Base-by-base conservation (phyloP, 2,888 invertebrate species). In the Calephelis perditalis region DNA sequence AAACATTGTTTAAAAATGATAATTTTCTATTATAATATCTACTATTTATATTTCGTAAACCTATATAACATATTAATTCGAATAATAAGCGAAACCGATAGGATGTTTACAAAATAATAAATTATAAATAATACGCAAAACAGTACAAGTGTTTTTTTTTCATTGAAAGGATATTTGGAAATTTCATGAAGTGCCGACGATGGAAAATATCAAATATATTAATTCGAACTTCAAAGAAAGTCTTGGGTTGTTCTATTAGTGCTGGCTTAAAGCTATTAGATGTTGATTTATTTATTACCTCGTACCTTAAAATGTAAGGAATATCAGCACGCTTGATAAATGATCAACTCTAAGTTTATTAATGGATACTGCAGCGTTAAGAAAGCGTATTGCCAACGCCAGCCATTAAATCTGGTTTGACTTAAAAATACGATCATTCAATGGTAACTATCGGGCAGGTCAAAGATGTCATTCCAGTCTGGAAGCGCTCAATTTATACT, bases 351-450 rank as follows among this genome's bases (percentile, higher is more conserved):
- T 52, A 52, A 52, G 35, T 52, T 36, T 52, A 52, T 52, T 52
- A 52, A 52, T 52, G 52, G 52, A 52, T 52, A 52, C 52, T 11
- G 26, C 52, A 52, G 11, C 52, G 52, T 35, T 52, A 52, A 52
- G 52, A 52, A 49, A 52, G 52, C 35, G 52, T 11, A 52, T 52
- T 11, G 52, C 52, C 52, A 11, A 10, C 11, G 52, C 35, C 11
- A 35, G 52, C 52, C 52, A 52, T 35, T 52, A 35, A 52, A 58
- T 36, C 49, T 40, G 26, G 49, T 52, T 58, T 37, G 26, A 52
- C 40, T 49, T 43, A 43, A 26, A 26, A 49, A 52, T 52, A 52
- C 52, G 52, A 52, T 52, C 52, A 35, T 35, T 52, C 26, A 49
- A 49, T 49, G 10, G 49, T 2, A 52, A 52, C 52, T 52, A 52